These are phyloP conservation scores for Papilio xuthus DNA, from an alignment of 1,140 invertebrate genomes.

Conservation along the genomic window DNA sequence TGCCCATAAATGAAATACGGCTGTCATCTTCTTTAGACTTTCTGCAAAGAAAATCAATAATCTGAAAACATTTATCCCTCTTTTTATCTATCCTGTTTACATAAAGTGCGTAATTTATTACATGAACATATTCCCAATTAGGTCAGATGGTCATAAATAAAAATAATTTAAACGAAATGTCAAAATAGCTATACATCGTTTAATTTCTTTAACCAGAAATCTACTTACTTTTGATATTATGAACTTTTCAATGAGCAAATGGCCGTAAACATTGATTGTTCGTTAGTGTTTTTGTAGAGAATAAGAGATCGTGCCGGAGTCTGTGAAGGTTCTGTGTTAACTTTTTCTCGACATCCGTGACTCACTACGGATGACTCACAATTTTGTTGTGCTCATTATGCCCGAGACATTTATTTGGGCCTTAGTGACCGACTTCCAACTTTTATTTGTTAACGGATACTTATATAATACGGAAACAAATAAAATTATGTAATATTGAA, in stretches of 20 bases:
- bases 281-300: constrained; percentile 38
- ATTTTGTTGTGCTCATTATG: constrained; percentile 8
- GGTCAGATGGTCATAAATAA: neutral
- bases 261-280: constrained; percentile 33
- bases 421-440: constrained; percentile 10
- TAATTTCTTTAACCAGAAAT: neutral
- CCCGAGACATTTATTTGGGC: neutral
- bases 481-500: neutral
- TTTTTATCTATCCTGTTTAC: neutral
- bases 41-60: neutral
- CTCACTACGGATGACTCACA: constrained; percentile 55
- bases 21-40: constrained; percentile 52
- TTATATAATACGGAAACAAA: neutral
- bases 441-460: constrained; percentile 1
- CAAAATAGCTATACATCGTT: neutral
- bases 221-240: neutral
- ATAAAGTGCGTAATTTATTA: neutral
- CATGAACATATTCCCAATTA: neutral
- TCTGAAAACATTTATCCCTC: neutral
- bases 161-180: neutral
- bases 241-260: neutral
- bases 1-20: constrained; percentile 70
- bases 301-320: constrained; percentile 37
- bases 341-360: constrained; percentile 60
- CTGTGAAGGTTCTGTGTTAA: constrained; percentile 51